Evolutionary conservation across 92 coral and sea anemone genomes (phyloP), one percentile per base, ranked within the genome.

Genomic region (Isaurus tuberculatus): DNA sequence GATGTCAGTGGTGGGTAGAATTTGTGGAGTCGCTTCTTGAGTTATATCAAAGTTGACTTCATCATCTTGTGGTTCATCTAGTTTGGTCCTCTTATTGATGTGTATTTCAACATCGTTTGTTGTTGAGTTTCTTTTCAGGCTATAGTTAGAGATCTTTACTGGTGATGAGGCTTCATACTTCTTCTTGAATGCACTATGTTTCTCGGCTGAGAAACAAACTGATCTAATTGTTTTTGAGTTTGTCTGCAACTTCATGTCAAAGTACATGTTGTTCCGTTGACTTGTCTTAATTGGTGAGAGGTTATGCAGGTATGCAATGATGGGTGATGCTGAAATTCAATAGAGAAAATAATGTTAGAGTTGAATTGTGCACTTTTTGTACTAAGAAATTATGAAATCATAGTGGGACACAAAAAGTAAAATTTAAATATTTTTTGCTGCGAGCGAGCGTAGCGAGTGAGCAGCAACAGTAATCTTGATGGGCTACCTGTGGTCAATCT

Each of bases 191-290:
- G 66, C 30, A 3, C n/a, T 20, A 61, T 85, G 75, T 73, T 85
- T 85, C 65, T 85, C 89, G 14, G 89, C 67, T 6, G 85, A 85
- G 79, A 85, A 85, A 51, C 85, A 85, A 8, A 79, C 89, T 42
- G 49, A 58, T 31, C 89, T 85, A 43, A 32, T 73, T 40, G 77
- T 85, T 22, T 25, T 22, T 8, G 43, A 14, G 29, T 84, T 48
- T 5, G 88, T 84, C 55, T 84, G 88, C 73, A 84, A 48, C 30
- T 32, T 53, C 72, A 84, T 25, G 49, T 84, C 74, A 32, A 84
- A 84, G 75, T 84, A 84, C 53, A 49, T 25, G 51, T 84, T 84
- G 37, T 84, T 63, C 58, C 48, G 25, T 58, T 84, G 84, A 34
- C 81, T 70, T 57, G 42, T 75, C 64, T 84, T 84, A 22, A 84